Conservation (phyloP, 2,888 invertebrate genomes). For the Microdon myrmicae region DNA sequence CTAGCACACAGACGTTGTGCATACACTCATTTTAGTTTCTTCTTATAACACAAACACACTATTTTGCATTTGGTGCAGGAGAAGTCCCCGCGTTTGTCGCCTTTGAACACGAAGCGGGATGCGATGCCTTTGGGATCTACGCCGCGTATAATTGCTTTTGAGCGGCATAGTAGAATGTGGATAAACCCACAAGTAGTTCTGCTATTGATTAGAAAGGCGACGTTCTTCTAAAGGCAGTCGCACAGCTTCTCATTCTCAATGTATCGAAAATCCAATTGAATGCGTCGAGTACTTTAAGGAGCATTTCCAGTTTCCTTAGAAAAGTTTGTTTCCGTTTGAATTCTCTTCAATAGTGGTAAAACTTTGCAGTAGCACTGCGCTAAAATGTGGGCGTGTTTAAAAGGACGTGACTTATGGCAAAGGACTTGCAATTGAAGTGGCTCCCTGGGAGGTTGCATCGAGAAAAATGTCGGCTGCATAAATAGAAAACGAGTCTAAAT, state of each 20-base stretch:
- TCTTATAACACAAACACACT: slow-evolving; percentile 17
- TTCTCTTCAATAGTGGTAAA: no score
- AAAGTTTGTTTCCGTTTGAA: no score
- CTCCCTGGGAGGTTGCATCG: no score
- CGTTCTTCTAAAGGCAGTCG: no score
- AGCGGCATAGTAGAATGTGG: slow-evolving; percentile 34
- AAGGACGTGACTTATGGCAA: slow-evolving; percentile 45
- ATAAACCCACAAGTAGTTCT: slow-evolving; percentile 25
- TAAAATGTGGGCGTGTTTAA: slow-evolving; percentile 48
- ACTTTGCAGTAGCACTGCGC: slow-evolving; percentile 25
- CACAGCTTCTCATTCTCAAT: no score
- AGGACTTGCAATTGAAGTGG: slow-evolving; percentile 30
- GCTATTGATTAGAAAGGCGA: slow-evolving; percentile 47
- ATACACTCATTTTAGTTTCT: slow-evolving; percentile 11
- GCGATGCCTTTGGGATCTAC: slow-evolving; percentile 43
- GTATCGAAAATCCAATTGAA: no score
- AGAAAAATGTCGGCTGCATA: no score
- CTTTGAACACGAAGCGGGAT: neutral
- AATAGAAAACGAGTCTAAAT: no score
- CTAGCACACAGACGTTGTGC: slow-evolving; percentile 10
- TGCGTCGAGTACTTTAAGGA: no score
- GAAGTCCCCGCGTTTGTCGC: neutral
- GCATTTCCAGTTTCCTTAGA: no score
- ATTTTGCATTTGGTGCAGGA: slow-evolving; percentile 22
- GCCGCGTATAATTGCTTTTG: slow-evolving; percentile 50